Conservation (phyloP, 2,113 vertebrate genomes). For the Carettochelys insculpta region DNA sequence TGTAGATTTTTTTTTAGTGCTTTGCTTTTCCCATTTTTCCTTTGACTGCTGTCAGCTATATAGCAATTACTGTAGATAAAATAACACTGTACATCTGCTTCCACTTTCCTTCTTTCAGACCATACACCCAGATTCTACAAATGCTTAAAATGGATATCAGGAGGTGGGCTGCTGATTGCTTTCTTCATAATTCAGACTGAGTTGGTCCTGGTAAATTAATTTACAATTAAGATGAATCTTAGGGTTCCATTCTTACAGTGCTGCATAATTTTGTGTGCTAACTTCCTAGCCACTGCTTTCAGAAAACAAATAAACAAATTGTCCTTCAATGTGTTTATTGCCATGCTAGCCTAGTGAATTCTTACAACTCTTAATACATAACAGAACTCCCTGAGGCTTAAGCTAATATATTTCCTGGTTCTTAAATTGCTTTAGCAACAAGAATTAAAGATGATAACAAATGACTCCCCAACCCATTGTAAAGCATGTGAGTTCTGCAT, state of each 20-base stretch:
- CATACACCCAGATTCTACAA: neutral
- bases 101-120: neutral
- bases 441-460: conserved; percentile 7
- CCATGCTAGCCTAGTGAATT: conserved; percentile 11
- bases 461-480: conserved; percentile 30
- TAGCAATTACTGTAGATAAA: neutral
- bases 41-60: neutral
- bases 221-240: neutral
- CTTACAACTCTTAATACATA: conserved; percentile 23
- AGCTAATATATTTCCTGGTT: conserved; percentile 47
- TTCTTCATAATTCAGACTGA: neutral
- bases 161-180: neutral
- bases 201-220: neutral
- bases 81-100: neutral
- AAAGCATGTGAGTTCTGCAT: conserved; percentile 23
- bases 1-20: neutral
- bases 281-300: neutral
- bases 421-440: conserved; percentile 40
- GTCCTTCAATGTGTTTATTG: conserved; percentile 25
- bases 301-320: neutral
- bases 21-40: neutral
- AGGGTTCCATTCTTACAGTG: neutral
- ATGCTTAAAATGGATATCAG: rapidly evolving
- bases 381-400: conserved; percentile 30
- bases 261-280: neutral